phyloP scores from a whole-genome alignment of 2,113 vertebrate genomes.

The Phrynosoma blainvillii region DNA sequence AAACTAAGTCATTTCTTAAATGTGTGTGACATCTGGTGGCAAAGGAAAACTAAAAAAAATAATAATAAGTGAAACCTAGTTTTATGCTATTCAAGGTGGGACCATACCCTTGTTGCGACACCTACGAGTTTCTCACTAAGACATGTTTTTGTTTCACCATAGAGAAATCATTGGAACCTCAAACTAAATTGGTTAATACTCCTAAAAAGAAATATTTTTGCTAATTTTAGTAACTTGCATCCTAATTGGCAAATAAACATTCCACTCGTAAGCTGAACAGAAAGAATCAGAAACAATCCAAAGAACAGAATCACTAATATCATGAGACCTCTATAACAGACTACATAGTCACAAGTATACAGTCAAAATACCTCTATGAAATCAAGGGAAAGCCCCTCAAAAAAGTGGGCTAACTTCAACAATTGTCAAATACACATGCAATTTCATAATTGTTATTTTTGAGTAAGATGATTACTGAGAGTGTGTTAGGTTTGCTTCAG shows the following conservation, averaged over 20 bases:
- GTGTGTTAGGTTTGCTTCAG: background rate
- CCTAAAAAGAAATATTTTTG: background rate
- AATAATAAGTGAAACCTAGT: background rate
- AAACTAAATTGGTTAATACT: rapidly evolving
- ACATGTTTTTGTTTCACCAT: background rate
- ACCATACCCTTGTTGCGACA: background rate
- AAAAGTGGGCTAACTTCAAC: background rate
- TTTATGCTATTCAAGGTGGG: background rate
- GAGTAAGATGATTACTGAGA: background rate
- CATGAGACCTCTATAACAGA: background rate
- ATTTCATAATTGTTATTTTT: background rate
- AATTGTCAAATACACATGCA: background rate
- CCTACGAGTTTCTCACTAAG: too few relatives aligned
- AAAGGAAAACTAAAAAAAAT: slow-evolving; percentile 49
- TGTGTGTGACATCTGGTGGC: slow-evolving; percentile 73
- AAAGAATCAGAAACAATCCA: too few relatives aligned
- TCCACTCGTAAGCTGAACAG: background rate
- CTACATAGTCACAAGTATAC: background rate
- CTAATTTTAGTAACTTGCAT: background rate
- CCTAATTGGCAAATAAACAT: background rate
- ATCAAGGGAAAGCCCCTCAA: slow-evolving; percentile 1
- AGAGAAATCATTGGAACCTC: rapidly evolving
- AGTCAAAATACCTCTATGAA: background rate
- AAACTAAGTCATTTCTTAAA: background rate
- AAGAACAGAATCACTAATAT: too few relatives aligned